Evolutionary conservation across 2,113 vertebrate genomes (phyloP).

Genomic region (Mormoops blainvillei): DNA sequence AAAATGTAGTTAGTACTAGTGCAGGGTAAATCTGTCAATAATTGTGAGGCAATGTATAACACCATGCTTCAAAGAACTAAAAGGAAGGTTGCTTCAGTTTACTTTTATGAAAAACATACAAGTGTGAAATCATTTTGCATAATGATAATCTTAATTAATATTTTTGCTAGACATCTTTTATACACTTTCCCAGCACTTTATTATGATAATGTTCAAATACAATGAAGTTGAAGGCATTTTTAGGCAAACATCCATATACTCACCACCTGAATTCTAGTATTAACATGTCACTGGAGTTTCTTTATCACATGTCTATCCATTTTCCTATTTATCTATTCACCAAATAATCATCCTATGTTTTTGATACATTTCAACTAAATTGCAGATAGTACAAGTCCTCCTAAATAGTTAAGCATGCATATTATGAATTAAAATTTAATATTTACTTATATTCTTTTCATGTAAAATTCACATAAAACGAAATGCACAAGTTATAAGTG

Average conservation of each 20-base stretch:
- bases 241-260: background rate
- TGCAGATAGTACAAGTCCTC: background rate
- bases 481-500: background rate
- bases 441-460: background rate
- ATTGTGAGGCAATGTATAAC: background rate
- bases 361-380: background rate
- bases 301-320: background rate
- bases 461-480: background rate
- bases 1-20: background rate
- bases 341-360: background rate
- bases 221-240: background rate
- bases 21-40: slow-evolving; percentile 4
- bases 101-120: background rate
- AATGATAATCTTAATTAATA: background rate
- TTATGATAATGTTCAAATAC: background rate
- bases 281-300: background rate
- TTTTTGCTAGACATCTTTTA: background rate
- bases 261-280: background rate
- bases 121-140: background rate
- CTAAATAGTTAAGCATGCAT: background rate
- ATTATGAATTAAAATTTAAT: background rate
- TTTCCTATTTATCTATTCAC: background rate
- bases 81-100: background rate
- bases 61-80: background rate
- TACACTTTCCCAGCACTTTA: background rate